A percentile compares a stretch with the other conserved stretches of the same genome.
Evolutionary conservation across 1,140 invertebrate genomes (phyloP).

Genomic region (Polypedilum vanderplanki): DNA sequence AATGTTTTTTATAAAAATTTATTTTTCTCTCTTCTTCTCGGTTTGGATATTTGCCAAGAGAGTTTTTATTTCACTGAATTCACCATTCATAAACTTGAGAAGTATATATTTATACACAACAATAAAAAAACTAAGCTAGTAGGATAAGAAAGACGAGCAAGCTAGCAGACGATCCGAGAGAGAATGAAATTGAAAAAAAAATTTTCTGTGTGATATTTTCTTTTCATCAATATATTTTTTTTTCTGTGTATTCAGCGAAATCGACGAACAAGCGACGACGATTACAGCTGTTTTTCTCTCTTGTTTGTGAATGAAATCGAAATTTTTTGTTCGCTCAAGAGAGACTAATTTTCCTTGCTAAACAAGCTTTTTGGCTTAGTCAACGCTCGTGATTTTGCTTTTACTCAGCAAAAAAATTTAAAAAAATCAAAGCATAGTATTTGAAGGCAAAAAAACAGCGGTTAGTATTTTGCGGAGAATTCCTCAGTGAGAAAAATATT

Average conservation of each 20-base stretch:
- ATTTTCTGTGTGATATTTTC: neutral
- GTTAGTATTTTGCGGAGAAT: too few species aligned
- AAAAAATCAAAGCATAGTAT: neutral
- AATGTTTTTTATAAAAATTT: neutral
- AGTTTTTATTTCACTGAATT: neutral
- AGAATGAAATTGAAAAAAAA: slow-evolving; percentile 19
- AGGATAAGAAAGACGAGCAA: neutral
- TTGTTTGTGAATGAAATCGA: neutral
- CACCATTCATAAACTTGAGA: slow-evolving; percentile 17
- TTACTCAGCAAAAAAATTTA: neutral
- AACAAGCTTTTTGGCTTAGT: neutral
- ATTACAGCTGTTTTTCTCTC: slow-evolving; percentile 8
- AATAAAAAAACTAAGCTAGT: too few species aligned
- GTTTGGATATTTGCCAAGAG: slow-evolving; percentile 9
- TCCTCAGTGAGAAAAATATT: too few species aligned
- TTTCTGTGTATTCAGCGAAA: too few species aligned
- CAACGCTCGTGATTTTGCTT: neutral
- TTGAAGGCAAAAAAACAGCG: neutral
- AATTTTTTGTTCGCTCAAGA: neutral
- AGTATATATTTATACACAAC: neutral
- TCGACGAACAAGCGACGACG: neutral
- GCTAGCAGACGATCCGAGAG: neutral
- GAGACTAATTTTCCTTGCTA: neutral
- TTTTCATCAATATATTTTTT: neutral
- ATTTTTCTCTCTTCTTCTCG: neutral